A percentile compares a stretch with the other conserved stretches of the same genome.
Evolutionary conservation across 2,888 invertebrate species (phyloP).

Genomic region (Agrotis exclamationis): DNA sequence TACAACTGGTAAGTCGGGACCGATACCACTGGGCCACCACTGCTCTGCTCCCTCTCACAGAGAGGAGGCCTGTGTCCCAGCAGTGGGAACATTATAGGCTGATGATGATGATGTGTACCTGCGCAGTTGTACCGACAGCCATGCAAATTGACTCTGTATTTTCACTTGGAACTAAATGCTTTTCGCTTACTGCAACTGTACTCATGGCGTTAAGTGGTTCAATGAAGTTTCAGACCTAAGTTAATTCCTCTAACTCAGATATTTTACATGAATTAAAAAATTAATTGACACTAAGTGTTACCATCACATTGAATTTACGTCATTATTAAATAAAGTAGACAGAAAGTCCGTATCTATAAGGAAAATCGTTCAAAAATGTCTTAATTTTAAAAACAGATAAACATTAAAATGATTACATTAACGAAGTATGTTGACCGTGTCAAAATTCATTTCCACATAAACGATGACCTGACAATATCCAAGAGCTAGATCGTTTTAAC

Average conservation of each 20-base stretch:
- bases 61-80: no score
- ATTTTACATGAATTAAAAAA: no score
- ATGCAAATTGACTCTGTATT: conserved; percentile 30
- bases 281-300: no score
- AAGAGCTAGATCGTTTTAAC: conserved; percentile 26
- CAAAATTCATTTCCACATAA: not conserved
- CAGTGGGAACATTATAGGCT: no score
- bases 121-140: not conserved
- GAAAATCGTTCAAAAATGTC: not conserved
- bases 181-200: conserved; percentile 7
- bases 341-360: no score
- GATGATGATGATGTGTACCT: no score
- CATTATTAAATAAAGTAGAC: not conserved
- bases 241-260: not conserved
- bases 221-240: not conserved
- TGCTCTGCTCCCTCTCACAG: no score
- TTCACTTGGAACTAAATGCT: conserved; percentile 13
- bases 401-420: not conserved
- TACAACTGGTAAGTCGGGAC: no score
- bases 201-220: not conserved
- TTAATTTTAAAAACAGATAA: not conserved
- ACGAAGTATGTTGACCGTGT: not conserved
- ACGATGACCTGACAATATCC: not conserved
- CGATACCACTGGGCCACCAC: no score
- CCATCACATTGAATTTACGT: not conserved